Evolutionary conservation across 2,797 vertebrate species (phyloP).

Genomic region (Fundulus diaphanus): DNA sequence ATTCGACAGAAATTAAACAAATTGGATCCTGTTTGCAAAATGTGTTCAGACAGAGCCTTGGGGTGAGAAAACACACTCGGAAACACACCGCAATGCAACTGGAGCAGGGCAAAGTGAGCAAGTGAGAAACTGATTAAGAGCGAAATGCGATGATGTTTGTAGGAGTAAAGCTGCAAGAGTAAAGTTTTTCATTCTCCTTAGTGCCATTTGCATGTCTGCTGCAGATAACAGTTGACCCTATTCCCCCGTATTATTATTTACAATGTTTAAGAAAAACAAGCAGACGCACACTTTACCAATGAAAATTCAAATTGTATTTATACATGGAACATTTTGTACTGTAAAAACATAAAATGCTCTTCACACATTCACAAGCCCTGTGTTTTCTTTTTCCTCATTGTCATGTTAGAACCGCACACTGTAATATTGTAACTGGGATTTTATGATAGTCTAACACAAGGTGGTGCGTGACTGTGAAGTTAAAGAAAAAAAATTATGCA

Average conservation of each 20-base stretch:
- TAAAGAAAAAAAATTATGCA: too few species aligned
- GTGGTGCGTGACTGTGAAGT: too few species aligned
- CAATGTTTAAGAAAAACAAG: not conserved
- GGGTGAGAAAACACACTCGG: conserved; percentile 44
- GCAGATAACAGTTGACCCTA: conserved; percentile 21
- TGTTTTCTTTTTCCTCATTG: too few species aligned
- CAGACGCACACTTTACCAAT: not conserved
- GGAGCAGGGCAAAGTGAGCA: conserved; percentile 52
- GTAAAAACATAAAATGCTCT: too few species aligned
- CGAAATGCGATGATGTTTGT: conserved; percentile 54
- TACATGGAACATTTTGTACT: not conserved
- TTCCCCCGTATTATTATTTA: not conserved
- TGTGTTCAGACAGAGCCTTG: conserved; percentile 67
- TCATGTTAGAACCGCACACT: too few species aligned
- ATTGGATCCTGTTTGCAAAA: conserved; percentile 74
- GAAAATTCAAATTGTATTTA: not conserved
- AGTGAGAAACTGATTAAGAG: conserved; percentile 72
- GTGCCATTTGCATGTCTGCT: conserved; percentile 39
- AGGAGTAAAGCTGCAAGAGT: conserved; percentile 47
- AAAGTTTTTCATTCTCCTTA: conserved; percentile 60
- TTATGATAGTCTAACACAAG: too few species aligned
- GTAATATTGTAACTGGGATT: too few species aligned
- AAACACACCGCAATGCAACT: conserved; percentile 20
- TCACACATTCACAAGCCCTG: too few species aligned
- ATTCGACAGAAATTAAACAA: conserved; percentile 66